Evolutionary conservation across 2,113 vertebrate species (phyloP), one percentile per base, ranked within the genome.

Genomic region (Xiphias gladius): DNA sequence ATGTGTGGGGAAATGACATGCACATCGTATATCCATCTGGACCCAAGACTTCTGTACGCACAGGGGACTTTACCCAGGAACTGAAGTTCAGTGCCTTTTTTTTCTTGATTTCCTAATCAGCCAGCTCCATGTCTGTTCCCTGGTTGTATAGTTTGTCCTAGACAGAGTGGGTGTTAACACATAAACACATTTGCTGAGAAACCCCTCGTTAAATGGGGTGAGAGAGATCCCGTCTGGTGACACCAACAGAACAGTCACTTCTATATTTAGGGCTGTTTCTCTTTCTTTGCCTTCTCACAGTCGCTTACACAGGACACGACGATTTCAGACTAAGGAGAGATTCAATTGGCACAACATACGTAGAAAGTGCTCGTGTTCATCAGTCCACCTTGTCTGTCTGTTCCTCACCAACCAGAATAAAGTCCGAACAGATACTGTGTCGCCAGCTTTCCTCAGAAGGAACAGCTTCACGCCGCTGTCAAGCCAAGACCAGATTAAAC

Each of bases 401-500:
- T 41, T 68, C 57, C 0, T 91, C 88, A 85, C 91, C 81, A 69
- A 91, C 66, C 93, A 98, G 97, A 94, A 68, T 78, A 93, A 80
- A 73, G 84, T 83, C 50, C 86, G 76, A 35, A 41, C 88, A 86
- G 93, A 85, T 70, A 91, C 91, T 48, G 87, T 82, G 35, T 77
- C 90, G 28, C 94, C 96, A 12, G 87, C 92, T 82, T 96, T 96
- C 93, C 94, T 93, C 91, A 95, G 97, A 78, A 96, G 97, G 81
- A 97, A 96, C 96, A 98, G 97, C 94, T 97, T 98, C 80, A 97
- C 96, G 0, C 97, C 96, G 0, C 93, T 97, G 92, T 97, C 97
- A 92, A 96, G 97, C 89, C 91, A 95, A 73, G 97, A 97, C 93
- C 95, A 95, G 79, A 90, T 95, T 41, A 96, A 96, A 90, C 95